Evolutionary conservation across 2,888 invertebrate genomes (phyloP), one percentile per base, ranked within the genome.

Genomic region (Hirudinaria manillensis): DNA sequence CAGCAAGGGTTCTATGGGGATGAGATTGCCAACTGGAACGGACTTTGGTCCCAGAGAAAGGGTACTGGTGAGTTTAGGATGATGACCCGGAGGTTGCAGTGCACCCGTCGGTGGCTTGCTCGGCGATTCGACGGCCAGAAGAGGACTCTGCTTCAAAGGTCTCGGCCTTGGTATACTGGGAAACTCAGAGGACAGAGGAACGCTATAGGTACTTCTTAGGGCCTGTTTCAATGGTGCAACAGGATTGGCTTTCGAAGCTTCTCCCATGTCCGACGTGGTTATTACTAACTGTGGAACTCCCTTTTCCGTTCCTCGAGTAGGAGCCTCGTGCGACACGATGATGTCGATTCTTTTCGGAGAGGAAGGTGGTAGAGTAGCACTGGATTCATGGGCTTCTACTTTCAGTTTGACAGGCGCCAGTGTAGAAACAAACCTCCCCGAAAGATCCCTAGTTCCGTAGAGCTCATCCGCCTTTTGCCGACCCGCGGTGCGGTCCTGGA

Each of bases 131-230:
- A 34, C 34, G 3, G 29, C 21, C n/a, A 56, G 10, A 6, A 73
- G 61, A 1, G 73, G 73, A 38, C 65, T 56, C 32, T 51, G 72
- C 29, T 73, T 73, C 10, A 56, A 4, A 24, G 73, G 61, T 36
- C 73, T 55, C 3, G 73, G 73, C 7, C 73, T 55, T 19, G 73
- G 73, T 32, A 73, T 27, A 36, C 73, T 73, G 1, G n/a, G 68
- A 68, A 68, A 68, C n/a, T 68, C 36, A 36, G 65, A 19, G 10
- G 61, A 34, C 24, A 73, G 27, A 24, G 73, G 73, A 27, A 73
- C 73, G 38, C 73, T 73, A 27, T 29, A 34, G 4, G 73, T 73
- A 34, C 36, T 13, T 65, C 73, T 51, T 4, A 73, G 65, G 27
- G 55, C n/a, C 13, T 56, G 61, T 32, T 73, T 73, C 32, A 55